Conservation (phyloP, 2,113 vertebrate species). For the Morone chrysops region DNA sequence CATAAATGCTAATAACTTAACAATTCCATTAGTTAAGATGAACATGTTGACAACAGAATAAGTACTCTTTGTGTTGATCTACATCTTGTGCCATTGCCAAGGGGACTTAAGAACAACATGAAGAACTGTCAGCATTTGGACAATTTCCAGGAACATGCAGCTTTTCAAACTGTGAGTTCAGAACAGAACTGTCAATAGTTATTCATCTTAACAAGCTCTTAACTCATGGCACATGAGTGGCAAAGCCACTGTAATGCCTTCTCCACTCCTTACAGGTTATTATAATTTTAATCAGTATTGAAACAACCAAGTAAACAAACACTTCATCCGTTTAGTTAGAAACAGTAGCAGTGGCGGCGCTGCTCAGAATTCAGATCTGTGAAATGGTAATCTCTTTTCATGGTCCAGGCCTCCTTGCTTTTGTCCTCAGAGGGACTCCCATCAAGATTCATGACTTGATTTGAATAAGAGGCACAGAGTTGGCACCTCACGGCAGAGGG, state of each 20-base stretch:
- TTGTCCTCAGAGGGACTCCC: conserved; percentile 76
- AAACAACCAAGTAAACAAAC: conserved; percentile 82
- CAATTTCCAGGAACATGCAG: conserved; percentile 46
- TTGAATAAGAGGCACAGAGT: conserved; percentile 74
- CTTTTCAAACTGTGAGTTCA: conserved; percentile 54
- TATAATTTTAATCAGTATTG: conserved; percentile 83
- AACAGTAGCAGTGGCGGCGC: conserved; percentile 63
- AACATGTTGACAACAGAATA: conserved; percentile 20
- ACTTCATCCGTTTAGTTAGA: conserved; percentile 76
- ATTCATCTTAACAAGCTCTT: conserved; percentile 69
- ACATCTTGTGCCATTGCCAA: conserved; percentile 21
- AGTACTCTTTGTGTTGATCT: conserved; percentile 30
- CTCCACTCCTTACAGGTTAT: conserved; percentile 54
- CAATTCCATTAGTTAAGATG: conserved; percentile 19
- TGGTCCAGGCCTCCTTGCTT: conserved; percentile 66
- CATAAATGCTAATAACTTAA: conserved; percentile 24
- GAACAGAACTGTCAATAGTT: conserved; percentile 46
- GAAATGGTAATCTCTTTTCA: conserved; percentile 84
- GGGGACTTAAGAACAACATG: conserved; percentile 15
- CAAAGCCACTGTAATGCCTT: conserved; percentile 55
- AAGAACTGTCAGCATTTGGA: conserved; percentile 54
- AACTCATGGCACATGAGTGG: conserved; percentile 50
- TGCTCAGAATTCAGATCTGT: conserved; percentile 78
- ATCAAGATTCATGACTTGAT: conserved; percentile 70
- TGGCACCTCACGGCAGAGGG: conserved; percentile 56